phyloP scores from a whole-genome alignment of 2,113 vertebrate genomes.

The Epinephelus fuscoguttatus region DNA sequence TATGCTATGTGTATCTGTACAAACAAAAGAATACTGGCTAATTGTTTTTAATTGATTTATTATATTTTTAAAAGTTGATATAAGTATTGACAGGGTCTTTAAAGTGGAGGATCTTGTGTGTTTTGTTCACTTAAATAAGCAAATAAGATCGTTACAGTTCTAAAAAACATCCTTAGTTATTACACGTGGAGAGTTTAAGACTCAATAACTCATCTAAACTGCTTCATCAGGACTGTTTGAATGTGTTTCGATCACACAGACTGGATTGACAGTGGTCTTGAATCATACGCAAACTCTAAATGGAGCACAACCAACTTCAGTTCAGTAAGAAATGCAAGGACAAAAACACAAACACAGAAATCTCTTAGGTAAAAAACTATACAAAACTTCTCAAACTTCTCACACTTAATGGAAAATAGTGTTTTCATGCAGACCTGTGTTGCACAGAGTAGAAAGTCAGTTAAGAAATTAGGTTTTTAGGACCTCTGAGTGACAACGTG shows the following conservation, averaged over 20 bases:
- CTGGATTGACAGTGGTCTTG: background rate
- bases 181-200: background rate
- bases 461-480: background rate
- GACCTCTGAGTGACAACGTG: background rate
- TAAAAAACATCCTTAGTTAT: background rate
- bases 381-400: background rate
- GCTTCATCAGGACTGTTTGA: background rate
- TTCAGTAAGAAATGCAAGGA: background rate
- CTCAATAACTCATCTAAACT: background rate
- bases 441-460: background rate
- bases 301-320: no score
- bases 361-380: background rate
- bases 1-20: no score
- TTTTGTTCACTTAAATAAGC: background rate
- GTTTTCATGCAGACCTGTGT: background rate
- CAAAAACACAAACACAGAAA: background rate
- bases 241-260: background rate
- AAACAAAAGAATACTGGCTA: no score
- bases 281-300: background rate
- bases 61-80: no score
- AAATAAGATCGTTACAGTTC: background rate
- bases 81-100: no score
- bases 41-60: no score
- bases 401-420: background rate
- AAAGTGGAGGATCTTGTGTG: no score